These are phyloP conservation scores for Euthynnus affinis DNA, from an alignment of 2,797 vertebrate genomes.

Conservation along the genomic window DNA sequence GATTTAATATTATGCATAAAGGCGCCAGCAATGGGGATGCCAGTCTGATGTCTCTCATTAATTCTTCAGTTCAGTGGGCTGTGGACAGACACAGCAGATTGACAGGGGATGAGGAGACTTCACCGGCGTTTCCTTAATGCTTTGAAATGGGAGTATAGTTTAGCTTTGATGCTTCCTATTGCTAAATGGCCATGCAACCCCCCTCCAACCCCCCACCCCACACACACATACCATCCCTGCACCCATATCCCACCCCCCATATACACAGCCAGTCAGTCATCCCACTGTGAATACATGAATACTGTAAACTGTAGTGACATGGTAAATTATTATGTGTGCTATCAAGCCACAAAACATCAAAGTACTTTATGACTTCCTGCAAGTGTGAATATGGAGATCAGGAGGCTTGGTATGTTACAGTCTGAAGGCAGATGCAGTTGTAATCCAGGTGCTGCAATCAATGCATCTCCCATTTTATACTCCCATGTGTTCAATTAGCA, in stretches of 20 bases:
- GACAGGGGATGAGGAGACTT: conserved; percentile 74
- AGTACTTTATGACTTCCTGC: conserved; percentile 52
- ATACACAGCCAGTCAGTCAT: conserved; percentile 57
- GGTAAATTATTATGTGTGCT: conserved; percentile 59
- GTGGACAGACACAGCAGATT: conserved; percentile 78
- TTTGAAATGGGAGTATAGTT: conserved; percentile 69
- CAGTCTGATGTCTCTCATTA: conserved; percentile 81
- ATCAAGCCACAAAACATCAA: conserved; percentile 52
- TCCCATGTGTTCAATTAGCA: conserved; percentile 35
- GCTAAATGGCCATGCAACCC: conserved; percentile 63
- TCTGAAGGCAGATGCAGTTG: conserved; percentile 30
- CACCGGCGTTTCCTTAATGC: conserved; percentile 61
- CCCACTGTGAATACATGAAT: conserved; percentile 75
- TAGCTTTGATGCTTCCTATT: conserved; percentile 76
- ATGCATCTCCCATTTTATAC: conserved; percentile 14
- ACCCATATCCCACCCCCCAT: conserved; percentile 21
- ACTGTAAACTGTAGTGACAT: conserved; percentile 65
- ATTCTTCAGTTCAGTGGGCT: conserved; percentile 82
- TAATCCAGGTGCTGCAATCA: conserved; percentile 44
- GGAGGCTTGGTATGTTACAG: conserved; percentile 10
- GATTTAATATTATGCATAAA: conserved; percentile 79
- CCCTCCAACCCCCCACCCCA: conserved; percentile 19
- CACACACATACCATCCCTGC: conserved; percentile 3
- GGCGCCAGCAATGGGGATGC: conserved; percentile 53
- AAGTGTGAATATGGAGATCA: conserved; percentile 32